A percentile compares a stretch with the other conserved stretches of the same genome.
Conservation (phyloP, 2,113 vertebrate species). For the Gavialis gangeticus region DNA sequence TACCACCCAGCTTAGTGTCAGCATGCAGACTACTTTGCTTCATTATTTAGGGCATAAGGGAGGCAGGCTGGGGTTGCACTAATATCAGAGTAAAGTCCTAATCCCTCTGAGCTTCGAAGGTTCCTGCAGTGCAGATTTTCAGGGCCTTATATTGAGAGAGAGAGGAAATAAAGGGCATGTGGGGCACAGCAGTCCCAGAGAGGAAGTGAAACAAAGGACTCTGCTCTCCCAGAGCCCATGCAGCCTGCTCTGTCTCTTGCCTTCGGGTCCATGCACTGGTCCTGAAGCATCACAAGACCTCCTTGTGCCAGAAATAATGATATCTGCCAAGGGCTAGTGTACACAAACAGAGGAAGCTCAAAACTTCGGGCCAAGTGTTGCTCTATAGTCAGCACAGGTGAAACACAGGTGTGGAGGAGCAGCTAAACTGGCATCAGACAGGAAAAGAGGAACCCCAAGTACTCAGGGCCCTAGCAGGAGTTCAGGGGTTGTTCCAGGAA, state of each 20-base stretch:
- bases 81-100: background rate
- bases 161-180: background rate
- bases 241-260: background rate
- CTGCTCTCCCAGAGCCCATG: no score
- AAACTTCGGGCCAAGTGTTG: background rate
- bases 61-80: background rate
- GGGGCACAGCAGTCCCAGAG: background rate
- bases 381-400: background rate
- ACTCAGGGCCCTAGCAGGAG: background rate
- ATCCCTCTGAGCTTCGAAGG: background rate
- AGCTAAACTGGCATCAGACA: background rate
- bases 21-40: background rate
- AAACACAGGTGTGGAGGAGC: background rate
- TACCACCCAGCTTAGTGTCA: background rate
- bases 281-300: background rate
- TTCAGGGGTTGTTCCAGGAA: background rate
- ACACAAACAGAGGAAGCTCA: background rate
- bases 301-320: background rate
- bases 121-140: background rate
- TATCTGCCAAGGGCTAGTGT: background rate
- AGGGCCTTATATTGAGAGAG: background rate
- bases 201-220: background rate
- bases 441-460: no score
- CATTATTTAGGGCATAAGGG: background rate
- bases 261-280: background rate